Percentiles rank a stretch among this genome's conserved stretches.
Evolutionary conservation across 2,113 vertebrate species (phyloP).

Genomic region (Oncorhynchus tshawytscha): DNA sequence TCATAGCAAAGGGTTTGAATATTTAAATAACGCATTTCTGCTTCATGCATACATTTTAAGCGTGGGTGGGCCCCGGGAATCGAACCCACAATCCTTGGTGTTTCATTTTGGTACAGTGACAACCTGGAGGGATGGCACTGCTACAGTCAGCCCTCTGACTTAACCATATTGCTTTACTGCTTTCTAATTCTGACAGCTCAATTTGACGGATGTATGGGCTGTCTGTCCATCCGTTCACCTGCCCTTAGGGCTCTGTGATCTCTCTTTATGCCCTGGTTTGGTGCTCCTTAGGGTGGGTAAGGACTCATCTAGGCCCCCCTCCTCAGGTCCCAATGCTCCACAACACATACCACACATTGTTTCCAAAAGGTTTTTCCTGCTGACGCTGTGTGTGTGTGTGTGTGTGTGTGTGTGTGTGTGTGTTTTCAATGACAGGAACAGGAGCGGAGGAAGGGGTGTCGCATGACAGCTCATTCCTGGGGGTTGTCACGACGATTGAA

Average conservation of each 20-base stretch:
- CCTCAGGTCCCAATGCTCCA: conserved; percentile 26
- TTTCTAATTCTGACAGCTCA: no score
- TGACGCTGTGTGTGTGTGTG: conserved; percentile 24
- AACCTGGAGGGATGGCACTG: no score
- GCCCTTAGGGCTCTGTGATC: no score
- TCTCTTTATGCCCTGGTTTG: conserved; percentile 23
- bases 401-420: conserved; percentile 14
- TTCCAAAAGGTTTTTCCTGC: conserved; percentile 59
- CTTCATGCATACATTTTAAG: no score
- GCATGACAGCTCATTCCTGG: conserved; percentile 54
- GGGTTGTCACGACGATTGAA: conserved; percentile 56
- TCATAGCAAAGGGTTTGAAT: no score
- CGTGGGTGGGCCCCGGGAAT: no score
- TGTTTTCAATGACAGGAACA: conserved; percentile 45
- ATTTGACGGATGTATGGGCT: background rate
- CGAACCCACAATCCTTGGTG: no score
- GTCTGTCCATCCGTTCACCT: background rate
- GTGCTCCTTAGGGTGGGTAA: background rate
- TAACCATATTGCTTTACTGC: no score
- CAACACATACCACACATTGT: conserved; percentile 45
- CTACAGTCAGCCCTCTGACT: no score
- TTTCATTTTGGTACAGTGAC: no score
- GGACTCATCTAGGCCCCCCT: conserved; percentile 11
- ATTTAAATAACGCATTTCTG: no score
- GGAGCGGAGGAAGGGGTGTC: conserved; percentile 35